These are phyloP conservation scores for Otis tarda DNA, from an alignment of 2,113 vertebrate species.

Conservation along the genomic window DNA sequence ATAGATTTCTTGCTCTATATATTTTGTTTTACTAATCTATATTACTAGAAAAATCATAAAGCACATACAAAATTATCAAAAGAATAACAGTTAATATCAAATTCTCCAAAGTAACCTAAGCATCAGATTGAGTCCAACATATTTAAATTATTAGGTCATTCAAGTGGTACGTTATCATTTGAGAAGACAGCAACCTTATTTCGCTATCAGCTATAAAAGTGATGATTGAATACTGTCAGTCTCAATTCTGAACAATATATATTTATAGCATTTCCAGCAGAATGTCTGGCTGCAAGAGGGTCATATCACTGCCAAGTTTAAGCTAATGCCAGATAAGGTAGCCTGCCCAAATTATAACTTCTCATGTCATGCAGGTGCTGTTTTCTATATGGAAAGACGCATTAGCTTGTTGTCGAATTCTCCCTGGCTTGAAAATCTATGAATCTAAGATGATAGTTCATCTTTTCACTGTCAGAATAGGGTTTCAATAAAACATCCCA, in stretches of 20 bases:
- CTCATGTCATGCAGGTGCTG: background rate
- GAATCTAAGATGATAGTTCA: background rate
- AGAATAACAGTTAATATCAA: background rate
- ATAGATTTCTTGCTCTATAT: background rate
- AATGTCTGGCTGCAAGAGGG: background rate
- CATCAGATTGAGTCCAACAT: background rate
- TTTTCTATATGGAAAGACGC: background rate
- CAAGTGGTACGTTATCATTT: background rate
- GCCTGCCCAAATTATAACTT: background rate
- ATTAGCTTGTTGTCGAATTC: background rate
- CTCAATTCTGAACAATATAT: background rate
- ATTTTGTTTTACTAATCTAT: background rate
- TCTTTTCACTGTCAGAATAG: background rate
- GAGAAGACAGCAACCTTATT: constrained; percentile 4
- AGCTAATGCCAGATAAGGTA: background rate
- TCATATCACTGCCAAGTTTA: background rate
- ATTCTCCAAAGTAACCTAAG: background rate
- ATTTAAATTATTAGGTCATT: constrained; percentile 11
- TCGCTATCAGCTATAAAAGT: constrained; percentile 8
- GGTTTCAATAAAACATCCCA: background rate
- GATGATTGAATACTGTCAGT: constrained; percentile 28
- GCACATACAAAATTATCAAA: background rate
- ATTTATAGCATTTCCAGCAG: constrained; percentile 5
- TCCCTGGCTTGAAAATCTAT: background rate
- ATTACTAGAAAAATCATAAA: background rate